Conservation (phyloP, 2,888 invertebrate genomes). For the Nemotelus nigrinus region DNA sequence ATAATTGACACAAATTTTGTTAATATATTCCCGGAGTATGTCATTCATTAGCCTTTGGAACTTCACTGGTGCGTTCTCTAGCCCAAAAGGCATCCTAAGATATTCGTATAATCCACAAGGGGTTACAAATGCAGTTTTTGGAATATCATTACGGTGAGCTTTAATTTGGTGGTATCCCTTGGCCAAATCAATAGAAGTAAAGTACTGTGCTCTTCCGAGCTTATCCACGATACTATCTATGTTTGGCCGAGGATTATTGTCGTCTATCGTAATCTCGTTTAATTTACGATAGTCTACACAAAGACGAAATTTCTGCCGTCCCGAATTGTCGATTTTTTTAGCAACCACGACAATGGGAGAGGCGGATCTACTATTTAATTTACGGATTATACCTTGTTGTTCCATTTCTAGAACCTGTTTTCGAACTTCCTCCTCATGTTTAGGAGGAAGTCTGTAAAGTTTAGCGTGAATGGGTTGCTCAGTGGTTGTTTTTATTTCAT, state of each 20-base stretch:
- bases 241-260: slow-evolving; percentile 14
- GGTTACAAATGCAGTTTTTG: slow-evolving; percentile 6
- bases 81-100: too few species aligned
- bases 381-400: slow-evolving; percentile 42
- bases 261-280: slow-evolving; percentile 46
- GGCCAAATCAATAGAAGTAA: slow-evolving; percentile 17
- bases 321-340: slow-evolving; percentile 45
- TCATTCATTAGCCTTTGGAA: slow-evolving; percentile 1
- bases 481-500: slow-evolving; percentile 44
- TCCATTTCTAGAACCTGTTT: slow-evolving; percentile 43
- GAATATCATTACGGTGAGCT: neutral
- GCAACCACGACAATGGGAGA: slow-evolving; percentile 46
- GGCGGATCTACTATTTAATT: slow-evolving; percentile 43
- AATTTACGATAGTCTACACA: slow-evolving; percentile 48
- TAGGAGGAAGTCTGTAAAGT: slow-evolving; percentile 34
- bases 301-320: slow-evolving; percentile 45
- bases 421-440: slow-evolving; percentile 31
- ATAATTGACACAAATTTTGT: too few species aligned
- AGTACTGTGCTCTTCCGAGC: slow-evolving; percentile 11
- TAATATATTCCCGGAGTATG: too few species aligned
- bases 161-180: slow-evolving; percentile 28
- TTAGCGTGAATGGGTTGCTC: slow-evolving; percentile 40
- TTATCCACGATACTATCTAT: slow-evolving; percentile 22
- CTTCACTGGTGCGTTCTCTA: neutral
- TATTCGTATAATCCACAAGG: slow-evolving; percentile 20